Evolutionary conservation across 2,888 invertebrate species (phyloP).

Genomic region (Diploptera punctata): DNA sequence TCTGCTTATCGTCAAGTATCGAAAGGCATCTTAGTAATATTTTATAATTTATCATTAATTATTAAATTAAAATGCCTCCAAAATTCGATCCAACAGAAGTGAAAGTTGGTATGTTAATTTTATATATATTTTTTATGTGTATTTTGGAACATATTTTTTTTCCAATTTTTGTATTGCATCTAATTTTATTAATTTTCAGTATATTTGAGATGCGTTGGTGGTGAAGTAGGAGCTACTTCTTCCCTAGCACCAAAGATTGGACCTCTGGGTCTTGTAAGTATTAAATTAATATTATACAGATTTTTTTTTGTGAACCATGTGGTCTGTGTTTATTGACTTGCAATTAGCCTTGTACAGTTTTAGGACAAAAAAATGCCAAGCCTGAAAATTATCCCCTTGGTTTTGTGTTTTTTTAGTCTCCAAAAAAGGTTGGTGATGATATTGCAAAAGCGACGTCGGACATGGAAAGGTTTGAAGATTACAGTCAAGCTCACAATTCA

Average conservation of each 20-base stretch:
- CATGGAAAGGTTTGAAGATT: conserved; percentile 99
- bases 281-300: too few relatives aligned
- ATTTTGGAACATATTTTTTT: conserved; percentile 1
- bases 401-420: too few relatives aligned
- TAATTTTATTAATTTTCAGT: conserved; percentile 64
- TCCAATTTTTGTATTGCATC: neutral
- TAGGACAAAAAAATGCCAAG: too few relatives aligned
- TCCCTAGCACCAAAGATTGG: conserved; percentile 99
- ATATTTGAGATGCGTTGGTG: conserved; percentile 96
- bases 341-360: too few relatives aligned
- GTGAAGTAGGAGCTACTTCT: conserved; percentile 99
- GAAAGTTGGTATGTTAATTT: conserved; percentile 85
- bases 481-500: conserved; percentile 97
- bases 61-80: conserved; percentile 75
- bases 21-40: too few relatives aligned
- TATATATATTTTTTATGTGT: neutral
- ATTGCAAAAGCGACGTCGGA: conserved; percentile 98
- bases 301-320: too few relatives aligned
- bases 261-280: conserved; percentile 96
- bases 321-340: too few relatives aligned
- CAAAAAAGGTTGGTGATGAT: conserved; percentile 99
- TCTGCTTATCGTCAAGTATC: too few relatives aligned
- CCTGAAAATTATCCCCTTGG: too few relatives aligned
- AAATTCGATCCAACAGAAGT: conserved; percentile 99
- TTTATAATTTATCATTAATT: too few relatives aligned